A percentile compares a stretch with the other conserved stretches of the same genome.
These are phyloP conservation scores for Nycticryphes semicollaris DNA, from an alignment of 2,113 vertebrate genomes.

Conservation along the genomic window DNA sequence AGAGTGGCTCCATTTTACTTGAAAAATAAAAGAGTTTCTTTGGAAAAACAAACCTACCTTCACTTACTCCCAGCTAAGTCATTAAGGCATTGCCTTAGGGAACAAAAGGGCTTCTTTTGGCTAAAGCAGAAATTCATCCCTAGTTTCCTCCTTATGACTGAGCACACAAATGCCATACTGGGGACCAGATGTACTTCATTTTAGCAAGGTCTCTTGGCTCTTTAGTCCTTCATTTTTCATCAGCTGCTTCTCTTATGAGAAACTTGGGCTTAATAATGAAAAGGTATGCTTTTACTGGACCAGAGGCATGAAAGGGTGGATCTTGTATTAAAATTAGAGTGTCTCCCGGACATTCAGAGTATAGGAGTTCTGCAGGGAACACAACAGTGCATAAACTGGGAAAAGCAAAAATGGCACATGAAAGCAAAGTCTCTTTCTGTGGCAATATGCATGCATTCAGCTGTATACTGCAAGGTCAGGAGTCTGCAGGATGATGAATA, in stretches of 20 bases:
- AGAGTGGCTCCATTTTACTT: neutral
- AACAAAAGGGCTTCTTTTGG: neutral
- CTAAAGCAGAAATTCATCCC: neutral
- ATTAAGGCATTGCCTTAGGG: neutral
- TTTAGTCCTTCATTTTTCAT: neutral
- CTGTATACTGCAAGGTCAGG: neutral
- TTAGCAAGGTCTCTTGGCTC: neutral
- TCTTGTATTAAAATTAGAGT: neutral
- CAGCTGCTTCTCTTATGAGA: neutral
- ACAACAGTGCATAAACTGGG: neutral
- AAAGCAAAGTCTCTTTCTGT: neutral
- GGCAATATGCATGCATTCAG: neutral
- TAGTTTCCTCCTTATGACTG: neutral
- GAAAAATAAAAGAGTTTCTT: neutral
- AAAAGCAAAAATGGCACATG: neutral
- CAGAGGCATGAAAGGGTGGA: neutral
- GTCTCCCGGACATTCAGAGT: neutral
- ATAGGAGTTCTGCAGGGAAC: neutral
- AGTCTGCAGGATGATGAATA: neutral
- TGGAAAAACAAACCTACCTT: neutral
- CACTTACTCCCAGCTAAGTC: neutral
- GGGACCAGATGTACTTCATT: neutral
- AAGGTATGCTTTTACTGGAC: neutral
- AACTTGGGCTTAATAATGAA: neutral
- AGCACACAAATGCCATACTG: neutral